Base-by-base conservation (phyloP, 2,797 vertebrate species). In the Tympanoctomys barrerae region DNA sequence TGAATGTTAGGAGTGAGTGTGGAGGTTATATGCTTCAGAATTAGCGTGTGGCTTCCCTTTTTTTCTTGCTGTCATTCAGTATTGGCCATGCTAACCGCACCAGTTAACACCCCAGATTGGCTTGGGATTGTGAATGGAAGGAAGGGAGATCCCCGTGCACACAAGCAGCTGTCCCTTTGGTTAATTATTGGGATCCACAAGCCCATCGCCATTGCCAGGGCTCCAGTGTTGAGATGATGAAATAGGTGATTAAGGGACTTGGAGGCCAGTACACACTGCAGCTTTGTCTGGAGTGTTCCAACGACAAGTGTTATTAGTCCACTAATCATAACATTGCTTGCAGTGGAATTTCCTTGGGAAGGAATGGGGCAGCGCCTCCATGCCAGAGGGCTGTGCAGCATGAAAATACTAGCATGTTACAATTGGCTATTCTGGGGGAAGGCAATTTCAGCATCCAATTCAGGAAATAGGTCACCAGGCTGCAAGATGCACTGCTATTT, bases 321-420 rank as follows among this genome's bases (percentile, higher is more conserved):
- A 97, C 97, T 97, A 97, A 98, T 97, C 97, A 97, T 97, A 97
- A 97, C 97, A 98, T 96, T 98, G 97, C 97, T 96, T 97, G 87
- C 94, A 95, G 96, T 97, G 97, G 97, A 98, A 98, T 98, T 97
- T 98, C 97, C 97, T 97, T 96, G 97, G 95, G 97, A 98, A 98
- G 95, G 96, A 98, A 97, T 96, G 94, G 97, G 97, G 97, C 96
- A 97, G 97, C 26, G 81, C 97, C 97, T 98, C 95, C 88, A 97
- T 97, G 97, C 97, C 97, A 97, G 96, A 97, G 97, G 94, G 95
- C 95, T 88, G 81, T 61, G 0, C 92, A 91, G 91, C 94, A 93
- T 94, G 97, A 97, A 97, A 96, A 95, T 95, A 94, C 96, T 96
- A 96, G 92, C 97, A 96, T 94, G 96, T 97, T 94, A 97, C 97